phyloP scores from a whole-genome alignment of 1,140 invertebrate species.

The Ctenoplectra terminalis region DNA sequence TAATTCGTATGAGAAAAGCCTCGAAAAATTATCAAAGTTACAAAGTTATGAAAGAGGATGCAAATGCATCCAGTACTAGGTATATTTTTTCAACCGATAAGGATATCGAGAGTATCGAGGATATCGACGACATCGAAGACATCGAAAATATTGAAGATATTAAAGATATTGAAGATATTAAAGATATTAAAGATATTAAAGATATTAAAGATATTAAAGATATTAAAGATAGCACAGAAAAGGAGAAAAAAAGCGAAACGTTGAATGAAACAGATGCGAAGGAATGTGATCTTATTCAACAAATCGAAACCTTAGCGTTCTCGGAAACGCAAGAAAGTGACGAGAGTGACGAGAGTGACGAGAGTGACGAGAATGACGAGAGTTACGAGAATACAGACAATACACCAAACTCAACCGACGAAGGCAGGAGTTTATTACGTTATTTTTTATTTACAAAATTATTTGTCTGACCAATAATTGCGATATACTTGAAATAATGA shows the following conservation, averaged over 20 bases:
- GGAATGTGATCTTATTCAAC: conserved; percentile 50
- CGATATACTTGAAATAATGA: conserved; percentile 48
- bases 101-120: too few relatives aligned
- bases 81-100: conserved; percentile 19
- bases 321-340: conserved; percentile 28
- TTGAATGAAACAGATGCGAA: neutral
- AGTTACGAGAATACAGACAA: conserved; percentile 46
- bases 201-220: too few relatives aligned
- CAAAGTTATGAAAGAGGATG: conserved; percentile 62
- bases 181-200: too few relatives aligned
- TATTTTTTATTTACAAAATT: conserved; percentile 77
- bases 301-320: conserved; percentile 17
- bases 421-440: conserved; percentile 74
- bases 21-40: conserved; percentile 79
- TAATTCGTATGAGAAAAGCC: conserved; percentile 82
- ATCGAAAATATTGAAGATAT: too few relatives aligned
- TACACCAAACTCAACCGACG: conserved; percentile 53
- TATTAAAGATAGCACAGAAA: neutral
- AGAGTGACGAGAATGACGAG: conserved; percentile 13
- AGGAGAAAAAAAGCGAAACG: neutral
- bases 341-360: conserved; percentile 16
- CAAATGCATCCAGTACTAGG: neutral
- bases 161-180: too few relatives aligned
- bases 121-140: too few relatives aligned
- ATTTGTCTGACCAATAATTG: conserved; percentile 74